Base-by-base conservation (phyloP, 2,113 vertebrate species). In the Scolopax mira region DNA sequence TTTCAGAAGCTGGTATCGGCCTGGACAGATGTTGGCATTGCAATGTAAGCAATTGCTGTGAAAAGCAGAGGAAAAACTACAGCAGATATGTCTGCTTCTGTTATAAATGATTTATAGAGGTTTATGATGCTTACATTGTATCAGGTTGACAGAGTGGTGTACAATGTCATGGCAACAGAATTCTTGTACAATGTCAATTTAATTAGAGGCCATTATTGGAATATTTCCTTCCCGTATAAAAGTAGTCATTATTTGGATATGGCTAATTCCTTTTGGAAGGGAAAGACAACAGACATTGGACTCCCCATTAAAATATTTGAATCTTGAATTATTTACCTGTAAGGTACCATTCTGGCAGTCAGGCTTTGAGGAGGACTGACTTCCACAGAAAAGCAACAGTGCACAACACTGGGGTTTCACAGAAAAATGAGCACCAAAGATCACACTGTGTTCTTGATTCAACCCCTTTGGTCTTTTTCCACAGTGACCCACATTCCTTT, bases 381-480 rank as follows among this genome's bases (percentile, higher is more conserved):
- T 96, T 92, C 60, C 49, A n/a, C 9, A 42, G 80, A 49, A 89
- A 85, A 90, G 22, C 18, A 13, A 62, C 17, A n/a, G 44, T 33
- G 67, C 18, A 27, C 18, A 79, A 24, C 25, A 51, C 7, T 39
- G 28, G 6, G 7, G 7, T 69, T 90, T 90, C 3, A 5, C 48
- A 88, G 33, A 55, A 64, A 89, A 65, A n/a, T 1, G 31, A 77
- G 44, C 55, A 83, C 46, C 23, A 42, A 71, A 70, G 10, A 0
- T 71, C 85, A 71, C 1, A 0, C 88, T 75, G 46, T 87, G 44
- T 57, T 93, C 73, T 67, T 83, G 33, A 69, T 92, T 79, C 39
- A 90, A 11, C 33, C n/a, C 33, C 30, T 93, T 95, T 88, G 48
- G 64, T 90, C 66, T 87, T 83, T 86, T 83, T 72, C 66, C 60